Evolutionary conservation across 2,888 invertebrate genomes (phyloP), one percentile per base, ranked within the genome.

Genomic region (Lordiphosa andalusiaca): DNA sequence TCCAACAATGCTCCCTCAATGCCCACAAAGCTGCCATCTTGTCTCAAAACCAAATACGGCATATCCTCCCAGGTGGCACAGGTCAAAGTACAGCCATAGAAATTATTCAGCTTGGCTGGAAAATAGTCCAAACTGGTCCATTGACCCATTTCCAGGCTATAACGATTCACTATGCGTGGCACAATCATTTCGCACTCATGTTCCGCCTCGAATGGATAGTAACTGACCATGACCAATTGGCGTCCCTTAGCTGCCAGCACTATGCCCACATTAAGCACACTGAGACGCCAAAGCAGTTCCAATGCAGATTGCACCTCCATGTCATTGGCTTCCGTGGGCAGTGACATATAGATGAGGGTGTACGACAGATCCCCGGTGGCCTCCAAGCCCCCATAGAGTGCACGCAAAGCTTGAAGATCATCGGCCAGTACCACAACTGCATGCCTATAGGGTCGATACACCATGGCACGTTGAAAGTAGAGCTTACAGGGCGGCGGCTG

Each of bases 1-100:
- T 86, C 71, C 16, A 87, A 46, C 9, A 87, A 56, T 0, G 71
- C 70, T 0, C 86, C 87, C 47, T 87, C 87, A 55, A 87, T 75
- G 48, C 88, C 88, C 6, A 78, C 60, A 5, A 78, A 82, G 51
- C 6, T 53, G 13, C 35, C 23, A 3, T 53, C 44, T 6, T 58
- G 53, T 0, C 53, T 21, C 6, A 56, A 51, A 9, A 65, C 69
- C 23, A 88, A 44, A 52, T 86, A 88, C 3, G 88, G 87, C 68
- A 73, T 73, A 10, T 84, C 71, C 48, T 85, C 67, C 84, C 84
- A 87, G 0, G 85, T 86, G 48, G 86, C 88, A 21, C 86, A 86
- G n/a, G 63, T 65, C 12, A 87, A 4, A 0, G 60, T 70, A 25
- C 87, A 88, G n/a, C 87, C 81, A 39, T 76, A 61, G 36, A 88